A percentile compares a stretch with the other conserved stretches of the same genome.
These are phyloP conservation scores for Linyphia triangularis DNA, from an alignment of 2,888 invertebrate genomes.

Conservation along the genomic window DNA sequence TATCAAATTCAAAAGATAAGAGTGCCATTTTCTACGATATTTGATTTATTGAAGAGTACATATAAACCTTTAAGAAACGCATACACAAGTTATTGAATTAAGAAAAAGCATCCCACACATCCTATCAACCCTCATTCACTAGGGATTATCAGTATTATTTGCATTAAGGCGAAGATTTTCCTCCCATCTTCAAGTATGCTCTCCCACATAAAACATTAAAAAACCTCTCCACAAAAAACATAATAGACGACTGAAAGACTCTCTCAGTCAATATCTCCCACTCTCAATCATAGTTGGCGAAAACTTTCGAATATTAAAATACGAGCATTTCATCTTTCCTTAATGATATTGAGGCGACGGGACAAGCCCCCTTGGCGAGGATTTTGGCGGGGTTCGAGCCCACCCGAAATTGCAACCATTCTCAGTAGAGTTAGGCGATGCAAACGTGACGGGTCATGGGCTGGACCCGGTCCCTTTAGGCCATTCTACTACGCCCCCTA, in stretches of 20 bases:
- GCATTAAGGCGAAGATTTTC: no score
- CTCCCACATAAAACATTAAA: not conserved
- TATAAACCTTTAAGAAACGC: no score
- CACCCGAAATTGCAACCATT: constrained; percentile 35
- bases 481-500: constrained; percentile 48
- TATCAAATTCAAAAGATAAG: no score
- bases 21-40: no score
- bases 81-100: no score
- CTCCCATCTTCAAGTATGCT: no score
- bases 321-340: not conserved
- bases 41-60: no score
- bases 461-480: constrained; percentile 71
- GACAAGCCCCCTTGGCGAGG: constrained; percentile 28
- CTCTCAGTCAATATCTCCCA: not conserved
- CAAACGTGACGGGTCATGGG: constrained; percentile 72
- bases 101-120: no score
- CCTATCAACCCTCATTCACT: no score
- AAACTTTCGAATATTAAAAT: not conserved
- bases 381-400: not conserved
- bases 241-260: not conserved
- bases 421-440: constrained; percentile 72
- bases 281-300: not conserved
- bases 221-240: not conserved
- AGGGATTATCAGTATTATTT: no score
- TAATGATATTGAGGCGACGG: not conserved